These are phyloP conservation scores for Prorops nasuta DNA, from an alignment of 1,140 invertebrate genomes.

Conservation along the genomic window DNA sequence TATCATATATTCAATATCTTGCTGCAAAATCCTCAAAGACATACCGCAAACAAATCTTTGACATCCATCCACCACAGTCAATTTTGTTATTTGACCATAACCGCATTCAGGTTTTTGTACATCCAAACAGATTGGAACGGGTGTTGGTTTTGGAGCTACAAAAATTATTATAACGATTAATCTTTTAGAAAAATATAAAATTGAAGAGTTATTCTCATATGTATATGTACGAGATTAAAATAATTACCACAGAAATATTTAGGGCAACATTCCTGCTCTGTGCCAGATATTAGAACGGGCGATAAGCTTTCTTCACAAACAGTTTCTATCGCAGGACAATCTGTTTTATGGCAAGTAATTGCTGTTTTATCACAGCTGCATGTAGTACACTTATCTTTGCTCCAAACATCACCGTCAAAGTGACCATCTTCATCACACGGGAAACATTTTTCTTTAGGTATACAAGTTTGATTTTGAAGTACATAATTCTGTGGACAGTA, in stretches of 20 bases:
- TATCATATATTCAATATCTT: neutral
- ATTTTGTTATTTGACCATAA: conserved; percentile 67
- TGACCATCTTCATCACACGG: conserved; percentile 69
- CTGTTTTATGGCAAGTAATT: conserved; percentile 60
- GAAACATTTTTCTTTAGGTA: conserved; percentile 56
- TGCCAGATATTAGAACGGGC: conserved; percentile 56
- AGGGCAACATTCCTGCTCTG: conserved; percentile 66
- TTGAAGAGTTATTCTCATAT: no score
- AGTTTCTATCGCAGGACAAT: conserved; percentile 61
- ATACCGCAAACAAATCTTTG: conserved; percentile 70
- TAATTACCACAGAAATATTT: conserved; percentile 66
- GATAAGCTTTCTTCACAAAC: conserved; percentile 60
- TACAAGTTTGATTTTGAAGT: conserved; percentile 47
- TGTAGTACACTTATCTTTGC: conserved; percentile 71
- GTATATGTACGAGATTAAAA: no score
- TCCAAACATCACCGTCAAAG: conserved; percentile 63
- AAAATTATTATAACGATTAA: neutral
- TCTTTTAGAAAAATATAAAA: no score
- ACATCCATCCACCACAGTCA: conserved; percentile 62
- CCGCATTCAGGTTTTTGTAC: conserved; percentile 68
- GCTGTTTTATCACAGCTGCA: conserved; percentile 66
- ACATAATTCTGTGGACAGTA: conserved; percentile 75
- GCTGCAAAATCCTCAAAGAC: conserved; percentile 20
- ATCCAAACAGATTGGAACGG: conserved; percentile 57
- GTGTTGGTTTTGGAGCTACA: conserved; percentile 48